Evolutionary conservation across 1,140 invertebrate species (phyloP), one percentile per base, ranked within the genome.

Genomic region (Ericerus pela): DNA sequence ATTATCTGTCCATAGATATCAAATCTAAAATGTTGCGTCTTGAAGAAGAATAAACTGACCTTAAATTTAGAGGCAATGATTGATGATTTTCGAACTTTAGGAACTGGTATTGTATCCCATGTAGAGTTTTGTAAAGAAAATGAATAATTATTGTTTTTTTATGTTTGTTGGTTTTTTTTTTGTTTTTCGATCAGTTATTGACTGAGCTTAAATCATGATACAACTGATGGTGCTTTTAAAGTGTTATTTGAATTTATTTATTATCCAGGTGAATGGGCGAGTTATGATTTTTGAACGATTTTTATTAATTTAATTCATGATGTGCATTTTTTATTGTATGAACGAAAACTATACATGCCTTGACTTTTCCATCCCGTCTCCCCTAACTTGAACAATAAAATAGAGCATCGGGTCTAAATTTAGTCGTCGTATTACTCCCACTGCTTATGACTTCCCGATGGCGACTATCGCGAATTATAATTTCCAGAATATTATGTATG

Each of bases 21-120:
- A 20, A 55, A 60, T 31, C 31, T 61, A 1, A 62, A 58, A 37
- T 55, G 59, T 26, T 16, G 57, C 16, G 58, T 54, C 29, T 47
- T 60, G 31, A 41, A 47, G 8, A 47, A 58, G n/a, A 54, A 28
- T 26, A 33, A 58, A 6, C 31, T 61, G 1, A 28, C 27, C n/a
- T 55, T 62, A 14, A 58, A 64, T 58, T 31, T 62, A n/a, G 60
- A 61, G 11, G 60, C 60, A 1, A 53, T 63, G 2, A 54, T 64
- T 52, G 63, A 64, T 31, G 63, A 63, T 20, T 62, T 64, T 43
- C 30, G 62, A 20, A 53, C 61, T 14, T 22, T 62, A 24, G 63
- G 63, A n/a, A 55, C 53, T 33, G 61, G 54, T 28, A 20, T 64
- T 43, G 59, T 64, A 1, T 41, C 57, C 54, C 38, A 58, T 22